Base-by-base conservation (phyloP, 2,888 invertebrate species). In the Diabrotica balteata region DNA sequence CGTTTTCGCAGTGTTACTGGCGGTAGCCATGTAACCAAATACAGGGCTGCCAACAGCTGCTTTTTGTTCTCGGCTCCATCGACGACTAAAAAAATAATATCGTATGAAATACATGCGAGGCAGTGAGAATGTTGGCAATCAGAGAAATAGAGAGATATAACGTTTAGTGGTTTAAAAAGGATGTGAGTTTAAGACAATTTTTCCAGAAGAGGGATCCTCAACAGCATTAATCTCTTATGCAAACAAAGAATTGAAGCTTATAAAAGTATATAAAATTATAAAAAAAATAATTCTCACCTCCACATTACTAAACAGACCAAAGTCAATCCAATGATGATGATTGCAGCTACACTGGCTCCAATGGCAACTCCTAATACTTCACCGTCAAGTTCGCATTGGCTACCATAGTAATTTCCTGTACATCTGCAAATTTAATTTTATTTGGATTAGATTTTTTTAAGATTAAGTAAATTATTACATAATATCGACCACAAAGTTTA, bases 301-400 rank as follows among this genome's bases (percentile, higher is more conserved):
- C 96, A 96, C 87, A 94, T 93, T 74, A 96, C 90, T 10, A 96
- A 87, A 72, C 94, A 95, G 0, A 94, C 91, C 8, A 96, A 84
- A 0, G 96, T 96, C 62, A 95, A 84, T 0, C 93, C 91, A 72
- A 96, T 96, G 73, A 96, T 95, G 51, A 96, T 89, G 2, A 95
- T 89, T 2, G 96, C 96, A 0, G 93, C 93, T 0, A 96, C 90
- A 0, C 94, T 94, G 0, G 95, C 96, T 11, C 96, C 96, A 63
- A 95, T 92, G 0, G 96, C 95, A 42, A 96, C 96, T 0, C 94
- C 95, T 22, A 96, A 86, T 59, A 96, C 95, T 84, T 96, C 96
- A 0, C 95, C 96, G 81, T 96, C 96, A 62, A 96, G 90, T 82
- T 96, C 95, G 78, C 96, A 96, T 73, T 93, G 91, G 0, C 90